Percentiles rank a stretch among this genome's conserved stretches.
Conservation (phyloP, 2,888 invertebrate species). For the Anthophora plumipes region DNA sequence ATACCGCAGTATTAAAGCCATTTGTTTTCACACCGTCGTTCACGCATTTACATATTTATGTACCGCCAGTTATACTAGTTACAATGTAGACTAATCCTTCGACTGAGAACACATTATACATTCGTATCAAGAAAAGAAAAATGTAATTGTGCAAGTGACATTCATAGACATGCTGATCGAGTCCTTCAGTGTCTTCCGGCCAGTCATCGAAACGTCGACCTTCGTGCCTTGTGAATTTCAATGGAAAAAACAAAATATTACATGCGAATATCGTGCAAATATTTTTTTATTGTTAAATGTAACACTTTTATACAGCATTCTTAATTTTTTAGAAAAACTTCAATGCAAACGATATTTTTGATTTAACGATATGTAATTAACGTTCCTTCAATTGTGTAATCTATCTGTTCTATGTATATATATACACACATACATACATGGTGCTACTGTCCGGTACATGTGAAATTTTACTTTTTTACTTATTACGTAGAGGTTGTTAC, state of each 20-base stretch:
- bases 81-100: slow-evolving; percentile 9
- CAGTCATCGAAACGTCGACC: slow-evolving; percentile 42
- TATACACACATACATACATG: too few relatives aligned
- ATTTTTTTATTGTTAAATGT: slow-evolving; percentile 16
- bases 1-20: slow-evolving; percentile 59
- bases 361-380: slow-evolving; percentile 13
- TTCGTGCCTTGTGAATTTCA: slow-evolving; percentile 52
- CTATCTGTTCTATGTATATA: slow-evolving; percentile 5
- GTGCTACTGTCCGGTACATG: slow-evolving; percentile 39
- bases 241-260: slow-evolving; percentile 19
- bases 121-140: slow-evolving; percentile 11
- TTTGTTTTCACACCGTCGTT: slow-evolving; percentile 41
- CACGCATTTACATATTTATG: slow-evolving; percentile 52
- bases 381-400: slow-evolving; percentile 28
- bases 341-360: slow-evolving; percentile 2
- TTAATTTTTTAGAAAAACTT: slow-evolving; percentile 48
- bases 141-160: slow-evolving; percentile 25
- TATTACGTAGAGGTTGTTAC: slow-evolving; percentile 9
- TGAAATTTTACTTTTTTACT: slow-evolving; percentile 29
- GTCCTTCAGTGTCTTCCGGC: slow-evolving; percentile 50
- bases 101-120: slow-evolving; percentile 27
- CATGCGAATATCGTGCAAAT: slow-evolving; percentile 24
- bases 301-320: slow-evolving; percentile 36
- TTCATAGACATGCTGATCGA: slow-evolving; percentile 30
- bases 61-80: not conserved